phyloP scores from a whole-genome alignment of 2,888 invertebrate genomes.

The Lycophotia porphyrea region DNA sequence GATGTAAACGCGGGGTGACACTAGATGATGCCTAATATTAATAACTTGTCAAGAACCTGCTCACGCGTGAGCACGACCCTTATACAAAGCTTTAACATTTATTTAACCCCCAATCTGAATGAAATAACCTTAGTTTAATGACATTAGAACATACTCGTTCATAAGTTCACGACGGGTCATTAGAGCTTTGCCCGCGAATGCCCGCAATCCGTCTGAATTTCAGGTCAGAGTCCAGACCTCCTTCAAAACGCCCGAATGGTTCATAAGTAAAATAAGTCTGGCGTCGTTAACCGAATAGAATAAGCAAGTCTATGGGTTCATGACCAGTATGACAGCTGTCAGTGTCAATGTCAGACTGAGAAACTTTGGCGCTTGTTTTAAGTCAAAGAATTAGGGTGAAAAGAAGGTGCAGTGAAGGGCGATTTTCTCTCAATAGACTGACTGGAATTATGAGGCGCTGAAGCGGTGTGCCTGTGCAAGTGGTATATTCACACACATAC shows the following conservation, averaged over 20 bases:
- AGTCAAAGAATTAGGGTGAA: conserved; percentile 10
- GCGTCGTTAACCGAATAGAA: too few species aligned
- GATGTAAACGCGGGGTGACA: too few species aligned
- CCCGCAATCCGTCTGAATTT: conserved; percentile 30
- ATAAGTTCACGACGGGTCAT: conserved; percentile 24
- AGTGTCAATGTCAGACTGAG: conserved; percentile 41
- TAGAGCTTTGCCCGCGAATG: conserved; percentile 23
- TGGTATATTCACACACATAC: not conserved
- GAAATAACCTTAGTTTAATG: conserved; percentile 10
- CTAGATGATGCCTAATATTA: not conserved
- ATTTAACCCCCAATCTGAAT: not conserved
- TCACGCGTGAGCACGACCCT: not conserved
- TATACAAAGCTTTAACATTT: not conserved
- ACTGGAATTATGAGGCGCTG: not conserved
- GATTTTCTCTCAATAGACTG: not conserved
- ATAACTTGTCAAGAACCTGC: not conserved
- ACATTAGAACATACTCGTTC: conserved; percentile 11
- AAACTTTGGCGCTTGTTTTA: not conserved
- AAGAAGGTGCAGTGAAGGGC: not conserved
- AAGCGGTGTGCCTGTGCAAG: not conserved
- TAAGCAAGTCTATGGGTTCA: conserved; percentile 23
- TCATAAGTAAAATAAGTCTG: conserved; percentile 16
- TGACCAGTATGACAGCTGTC: conserved; percentile 49
- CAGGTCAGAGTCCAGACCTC: conserved; percentile 59
- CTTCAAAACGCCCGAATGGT: conserved; percentile 41